Base-by-base conservation (phyloP, 2,113 vertebrate species). In the Hucho hucho region DNA sequence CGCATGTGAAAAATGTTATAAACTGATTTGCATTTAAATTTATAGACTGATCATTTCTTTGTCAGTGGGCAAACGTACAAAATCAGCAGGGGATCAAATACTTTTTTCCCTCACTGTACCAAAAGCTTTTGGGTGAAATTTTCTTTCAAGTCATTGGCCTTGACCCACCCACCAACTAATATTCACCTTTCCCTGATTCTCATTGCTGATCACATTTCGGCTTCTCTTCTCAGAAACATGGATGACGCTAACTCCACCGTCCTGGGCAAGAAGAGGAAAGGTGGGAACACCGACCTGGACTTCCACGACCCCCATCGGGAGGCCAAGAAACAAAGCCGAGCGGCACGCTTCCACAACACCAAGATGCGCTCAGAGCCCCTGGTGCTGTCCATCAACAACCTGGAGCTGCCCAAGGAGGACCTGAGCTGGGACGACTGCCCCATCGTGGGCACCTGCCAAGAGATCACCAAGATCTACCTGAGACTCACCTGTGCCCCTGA, bases 371-470 rank as follows among this genome's bases (percentile, higher is more conserved):
- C 95, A 0, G 96, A 96, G 83, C 96, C 96, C 2, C 90, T 97
- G 69, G 94, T 97, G 70, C 89, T 97, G 59, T 95, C 95, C 76
- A 92, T 97, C 78, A 93, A 94, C 75, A 71, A 84, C 20, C 74
- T 94, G 59, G 95, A 95, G 4, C 43, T 92, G 0, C 82, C 89
- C 0, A 92, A 94, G n/a, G 94, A 96, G 3, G 87, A 91, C 75
- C 89, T 95, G 0, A 96, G 95, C 89, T 98, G 96, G 96, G 95
- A 97, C 56, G 95, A 96, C 79, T 94, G 96, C 28, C 95, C 96
- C 70, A 97, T 97, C 1, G 94, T 96, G 24, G 96, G 96, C 49
- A 95, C 95, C 16, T 95, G 94, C 84, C 94, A 95, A 22, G 96
- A 98, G 64, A 90, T 98, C 83, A 96, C 96, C 66, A 98, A 98